A percentile compares a stretch with the other conserved stretches of the same genome.
phyloP scores from a whole-genome alignment of 1,140 invertebrate species.

The Gonatopus flavifemur region DNA sequence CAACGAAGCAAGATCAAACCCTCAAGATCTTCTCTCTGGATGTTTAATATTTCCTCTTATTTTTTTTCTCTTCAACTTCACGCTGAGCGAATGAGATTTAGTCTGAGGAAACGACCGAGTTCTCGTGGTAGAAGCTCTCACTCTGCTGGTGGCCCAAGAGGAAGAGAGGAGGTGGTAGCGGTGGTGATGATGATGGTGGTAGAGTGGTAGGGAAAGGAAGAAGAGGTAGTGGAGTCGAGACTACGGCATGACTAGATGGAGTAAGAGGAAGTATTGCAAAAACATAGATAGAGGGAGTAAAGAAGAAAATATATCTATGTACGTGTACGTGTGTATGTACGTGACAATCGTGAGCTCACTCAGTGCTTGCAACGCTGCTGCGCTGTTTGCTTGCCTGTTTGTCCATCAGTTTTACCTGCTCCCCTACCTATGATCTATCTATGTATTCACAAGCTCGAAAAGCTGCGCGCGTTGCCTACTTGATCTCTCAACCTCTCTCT shows the following conservation, averaged over 20 bases:
- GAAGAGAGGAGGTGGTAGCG: constrained; percentile 3
- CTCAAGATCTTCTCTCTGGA: too few relatives aligned
- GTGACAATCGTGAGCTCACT: neutral
- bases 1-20: too few relatives aligned
- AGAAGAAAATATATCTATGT: too few relatives aligned
- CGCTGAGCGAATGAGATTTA: constrained; percentile 28
- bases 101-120: constrained; percentile 23
- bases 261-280: constrained; percentile 19
- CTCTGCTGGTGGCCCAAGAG: neutral
- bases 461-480: constrained; percentile 19
- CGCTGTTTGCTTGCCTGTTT: neutral
- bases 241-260: constrained; percentile 2
- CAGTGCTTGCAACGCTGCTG: neutral
- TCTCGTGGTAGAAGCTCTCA: constrained; percentile 10
- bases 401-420: too few relatives aligned
- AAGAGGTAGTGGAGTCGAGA: constrained; percentile 13
- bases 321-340: neutral
- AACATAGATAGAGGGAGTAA: too few relatives aligned
- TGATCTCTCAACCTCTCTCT: constrained; percentile 7
- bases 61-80: constrained; percentile 30
- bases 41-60: too few relatives aligned
- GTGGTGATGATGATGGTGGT: constrained; percentile 1
- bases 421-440: neutral
- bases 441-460: constrained; percentile 8
- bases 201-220: constrained; percentile 11